A percentile compares a stretch with the other conserved stretches of the same genome.
phyloP scores from a whole-genome alignment of 2,888 invertebrate genomes.

The Rosalia funebris region DNA sequence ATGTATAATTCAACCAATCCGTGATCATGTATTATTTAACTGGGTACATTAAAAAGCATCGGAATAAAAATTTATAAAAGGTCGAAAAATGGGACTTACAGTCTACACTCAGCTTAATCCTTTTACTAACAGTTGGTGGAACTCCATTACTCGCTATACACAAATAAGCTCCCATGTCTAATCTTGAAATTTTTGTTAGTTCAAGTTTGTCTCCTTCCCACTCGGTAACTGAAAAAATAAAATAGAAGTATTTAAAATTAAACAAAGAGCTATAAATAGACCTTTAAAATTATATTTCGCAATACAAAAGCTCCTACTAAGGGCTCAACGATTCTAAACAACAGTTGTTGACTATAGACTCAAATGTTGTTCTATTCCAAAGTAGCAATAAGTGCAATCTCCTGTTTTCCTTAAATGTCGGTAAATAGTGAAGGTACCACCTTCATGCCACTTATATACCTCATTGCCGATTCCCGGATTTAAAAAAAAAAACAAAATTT shows the following conservation, averaged over 20 bases:
- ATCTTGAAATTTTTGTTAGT: slow-evolving; percentile 83
- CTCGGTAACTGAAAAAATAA: slow-evolving; percentile 74
- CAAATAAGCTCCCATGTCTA: slow-evolving; percentile 92
- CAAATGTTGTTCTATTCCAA: background rate
- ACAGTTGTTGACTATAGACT: background rate
- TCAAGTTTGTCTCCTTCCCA: slow-evolving; percentile 88
- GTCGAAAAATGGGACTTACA: too few relatives aligned
- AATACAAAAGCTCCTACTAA: too few relatives aligned
- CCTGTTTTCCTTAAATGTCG: too few relatives aligned
- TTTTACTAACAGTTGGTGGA: slow-evolving; percentile 89
- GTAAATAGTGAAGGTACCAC: too few relatives aligned
- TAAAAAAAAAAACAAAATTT: too few relatives aligned
- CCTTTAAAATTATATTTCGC: too few relatives aligned
- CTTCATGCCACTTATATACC: too few relatives aligned
- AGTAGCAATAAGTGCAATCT: background rate
- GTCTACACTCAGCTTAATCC: slow-evolving; percentile 93
- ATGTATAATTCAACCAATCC: too few relatives aligned
- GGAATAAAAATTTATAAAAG: too few relatives aligned
- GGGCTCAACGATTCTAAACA: background rate
- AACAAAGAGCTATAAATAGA: background rate
- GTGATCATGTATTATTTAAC: too few relatives aligned
- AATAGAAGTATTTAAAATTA: slow-evolving; percentile 6
- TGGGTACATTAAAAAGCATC: too few relatives aligned
- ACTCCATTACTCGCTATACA: slow-evolving; percentile 93
- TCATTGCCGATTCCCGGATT: too few relatives aligned